Conservation (phyloP, 2,113 vertebrate species). For the Scomber scombrus region DNA sequence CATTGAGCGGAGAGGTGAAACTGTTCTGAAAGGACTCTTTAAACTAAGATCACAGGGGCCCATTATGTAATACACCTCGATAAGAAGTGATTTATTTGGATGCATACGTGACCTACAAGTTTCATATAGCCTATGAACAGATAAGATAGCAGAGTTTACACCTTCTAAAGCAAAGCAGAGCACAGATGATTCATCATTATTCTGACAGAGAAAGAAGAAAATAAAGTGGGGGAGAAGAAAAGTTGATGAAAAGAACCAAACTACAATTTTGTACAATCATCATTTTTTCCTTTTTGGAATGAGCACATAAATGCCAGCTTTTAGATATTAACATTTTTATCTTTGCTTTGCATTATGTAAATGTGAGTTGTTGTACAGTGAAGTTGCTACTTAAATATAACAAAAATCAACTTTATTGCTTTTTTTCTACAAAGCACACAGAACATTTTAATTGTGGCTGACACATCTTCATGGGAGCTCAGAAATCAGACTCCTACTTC, state of each 20-base stretch:
- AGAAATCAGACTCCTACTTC: conserved; percentile 46
- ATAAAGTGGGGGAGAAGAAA: conserved; percentile 2
- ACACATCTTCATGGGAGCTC: conserved; percentile 10
- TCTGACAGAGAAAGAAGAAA: conserved; percentile 56
- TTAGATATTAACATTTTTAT: background rate
- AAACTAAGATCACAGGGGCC: conserved; percentile 47
- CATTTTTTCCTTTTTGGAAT: background rate
- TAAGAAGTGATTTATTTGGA: conserved; percentile 84
- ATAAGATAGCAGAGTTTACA: conserved; percentile 78
- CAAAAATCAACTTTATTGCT: background rate
- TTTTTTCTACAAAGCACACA: conserved; percentile 11
- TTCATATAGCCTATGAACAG: conserved; percentile 69
- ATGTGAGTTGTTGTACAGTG: conserved; percentile 8
- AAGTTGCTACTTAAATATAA: conserved; percentile 6
- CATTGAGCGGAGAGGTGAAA: conserved; percentile 35
- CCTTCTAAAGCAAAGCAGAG: conserved; percentile 58
- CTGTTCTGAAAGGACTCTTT: conserved; percentile 41
- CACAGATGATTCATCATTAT: conserved; percentile 76
- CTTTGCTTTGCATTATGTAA: background rate
- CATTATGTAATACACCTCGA: conserved; percentile 66
- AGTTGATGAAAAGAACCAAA: conserved; percentile 27
- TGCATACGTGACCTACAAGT: conserved; percentile 69
- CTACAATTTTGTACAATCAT: background rate
- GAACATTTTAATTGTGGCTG: conserved; percentile 35
- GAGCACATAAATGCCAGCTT: background rate